Evolutionary conservation across 2,888 invertebrate genomes (phyloP), one percentile per base, ranked within the genome.

Genomic region (Meliscaeva auricollis): DNA sequence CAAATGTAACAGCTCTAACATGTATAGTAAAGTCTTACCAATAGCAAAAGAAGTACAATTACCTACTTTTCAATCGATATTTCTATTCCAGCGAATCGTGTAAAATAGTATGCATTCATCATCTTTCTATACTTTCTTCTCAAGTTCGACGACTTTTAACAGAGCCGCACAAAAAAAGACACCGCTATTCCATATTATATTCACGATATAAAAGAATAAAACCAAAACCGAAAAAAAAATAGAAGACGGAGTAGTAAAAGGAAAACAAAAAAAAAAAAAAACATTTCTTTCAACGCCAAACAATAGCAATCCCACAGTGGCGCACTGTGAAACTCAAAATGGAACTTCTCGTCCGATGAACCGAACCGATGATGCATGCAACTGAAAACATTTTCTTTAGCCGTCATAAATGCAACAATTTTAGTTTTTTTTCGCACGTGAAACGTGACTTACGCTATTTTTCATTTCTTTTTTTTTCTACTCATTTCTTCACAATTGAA

Each of bases 371-470:
- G 52, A 76, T 77, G 52, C 82, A 82, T 82, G 82, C 73, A 73
- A 73, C 76, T 30, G 32, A 68, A 50, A 60, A 22, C 70, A 72
- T 72, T 72, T 56, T 66, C 66, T 60, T 50, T 50, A 72, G 70
- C 54, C 64, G 70, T 66, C 66, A 72, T 72, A 82, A 76, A 82
- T 82, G 82, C 82, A 82, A 77, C 82, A 82, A 77, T 77, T 80
- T 80, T 73, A 79, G 72, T 66, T 66, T 74, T 66, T 66, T 74
- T 77, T 76, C 68, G 66, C 81, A 76, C 81, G 76, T 76, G 76
- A 76, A 76, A 82, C 76, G 76, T 82, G 81, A 76, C 76, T 76
- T 64, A 64, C 75, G 60, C 26, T n/a, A 58, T 38, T 44, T 64
- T 64, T 52, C n/a, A 48, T 58, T 11, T 11, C 54, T 69, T 38